phyloP scores from a whole-genome alignment of 2,888 invertebrate genomes.

The Panzeria rudis region DNA sequence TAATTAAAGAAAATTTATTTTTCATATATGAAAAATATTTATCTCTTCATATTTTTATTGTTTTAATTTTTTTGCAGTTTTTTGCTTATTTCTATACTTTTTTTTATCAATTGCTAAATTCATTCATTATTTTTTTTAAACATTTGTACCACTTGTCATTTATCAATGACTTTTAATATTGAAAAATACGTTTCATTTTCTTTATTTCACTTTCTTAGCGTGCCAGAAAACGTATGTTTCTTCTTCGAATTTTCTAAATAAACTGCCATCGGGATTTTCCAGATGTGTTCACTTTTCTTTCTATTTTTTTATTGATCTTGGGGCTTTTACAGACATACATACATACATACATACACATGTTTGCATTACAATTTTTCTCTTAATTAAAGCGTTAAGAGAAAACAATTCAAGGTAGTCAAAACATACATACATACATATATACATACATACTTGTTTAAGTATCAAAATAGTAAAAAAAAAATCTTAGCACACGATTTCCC shows the following conservation, averaged over 20 bases:
- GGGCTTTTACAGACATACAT: not conserved
- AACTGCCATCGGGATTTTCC: slow-evolving; percentile 57
- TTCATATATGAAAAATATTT: not conserved
- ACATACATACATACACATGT: not conserved
- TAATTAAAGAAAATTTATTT: not conserved
- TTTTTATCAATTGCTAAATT: not conserved
- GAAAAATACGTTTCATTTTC: slow-evolving; percentile 15
- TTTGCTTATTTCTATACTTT: not conserved
- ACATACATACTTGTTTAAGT: too few relatives aligned
- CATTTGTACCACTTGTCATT: not conserved
- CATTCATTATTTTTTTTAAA: not conserved
- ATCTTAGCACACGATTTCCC: too few relatives aligned
- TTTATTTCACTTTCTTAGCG: slow-evolving; percentile 10
- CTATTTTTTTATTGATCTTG: not conserved
- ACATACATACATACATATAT: too few relatives aligned
- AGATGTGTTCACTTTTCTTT: slow-evolving; percentile 33
- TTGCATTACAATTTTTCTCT: slow-evolving; percentile 38
- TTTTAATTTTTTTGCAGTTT: not conserved
- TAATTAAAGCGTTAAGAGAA: not conserved
- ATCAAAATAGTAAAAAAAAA: too few relatives aligned
- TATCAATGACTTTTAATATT: slow-evolving; percentile 20
- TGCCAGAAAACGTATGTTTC: slow-evolving; percentile 43
- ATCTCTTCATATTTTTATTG: not conserved
- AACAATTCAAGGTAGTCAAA: not conserved
- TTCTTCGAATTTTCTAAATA: slow-evolving; percentile 26